phyloP scores from a whole-genome alignment of 2,797 vertebrate species.

The Bucorvus abyssinicus region DNA sequence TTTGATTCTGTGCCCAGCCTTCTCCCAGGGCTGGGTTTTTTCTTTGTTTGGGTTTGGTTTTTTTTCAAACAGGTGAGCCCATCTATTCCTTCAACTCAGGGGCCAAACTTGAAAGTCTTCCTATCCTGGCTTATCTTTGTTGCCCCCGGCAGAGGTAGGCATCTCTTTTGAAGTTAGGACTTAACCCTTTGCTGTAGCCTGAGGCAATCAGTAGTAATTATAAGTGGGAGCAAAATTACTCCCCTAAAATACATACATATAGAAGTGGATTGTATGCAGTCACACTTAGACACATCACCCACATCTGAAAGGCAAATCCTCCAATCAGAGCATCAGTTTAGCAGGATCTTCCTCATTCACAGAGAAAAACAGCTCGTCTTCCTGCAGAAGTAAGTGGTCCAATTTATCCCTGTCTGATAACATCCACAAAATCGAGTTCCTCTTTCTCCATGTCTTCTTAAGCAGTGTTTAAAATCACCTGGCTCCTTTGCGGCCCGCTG shows the following conservation, averaged over 20 bases:
- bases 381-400: neutral
- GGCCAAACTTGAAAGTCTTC: slow-evolving; percentile 17
- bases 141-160: neutral
- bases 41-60: neutral
- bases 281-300: neutral
- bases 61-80: neutral
- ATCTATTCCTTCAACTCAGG: neutral
- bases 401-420: neutral
- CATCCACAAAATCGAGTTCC: neutral
- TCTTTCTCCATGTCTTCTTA: neutral
- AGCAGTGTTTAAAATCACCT: neutral
- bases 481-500: neutral
- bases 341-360: neutral
- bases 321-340: neutral
- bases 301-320: slow-evolving; percentile 42
- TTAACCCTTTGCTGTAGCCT: slow-evolving; percentile 25
- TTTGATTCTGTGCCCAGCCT: slow-evolving; percentile 18
- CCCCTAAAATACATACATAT: neutral
- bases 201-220: neutral
- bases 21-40: neutral
- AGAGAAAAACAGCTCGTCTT: neutral
- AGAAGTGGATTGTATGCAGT: neutral
- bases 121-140: slow-evolving; percentile 37
- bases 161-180: slow-evolving; percentile 45
- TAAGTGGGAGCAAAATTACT: slow-evolving; percentile 2